Percentiles rank a stretch among this genome's conserved stretches.
Conservation (phyloP, 2,888 invertebrate species). For the Heliconius hortense region DNA sequence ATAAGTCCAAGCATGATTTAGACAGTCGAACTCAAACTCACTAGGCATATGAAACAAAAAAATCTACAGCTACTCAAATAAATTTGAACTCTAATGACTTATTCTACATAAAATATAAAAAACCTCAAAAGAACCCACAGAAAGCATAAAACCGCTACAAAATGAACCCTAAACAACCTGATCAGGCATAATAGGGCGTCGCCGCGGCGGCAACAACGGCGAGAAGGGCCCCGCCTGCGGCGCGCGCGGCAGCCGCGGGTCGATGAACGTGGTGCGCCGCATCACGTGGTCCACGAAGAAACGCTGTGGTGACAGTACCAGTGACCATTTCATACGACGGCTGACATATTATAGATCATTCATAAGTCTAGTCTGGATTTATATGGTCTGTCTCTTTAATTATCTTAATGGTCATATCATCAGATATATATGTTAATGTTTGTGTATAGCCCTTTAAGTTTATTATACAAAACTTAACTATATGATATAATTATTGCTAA, state of each 20-base stretch:
- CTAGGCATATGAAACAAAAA: no score
- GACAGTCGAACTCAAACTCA: no score
- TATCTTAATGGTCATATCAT: no score
- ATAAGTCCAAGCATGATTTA: no score
- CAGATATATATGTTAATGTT: not conserved
- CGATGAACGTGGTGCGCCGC: constrained; percentile 97
- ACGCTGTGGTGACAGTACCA: constrained; percentile 67
- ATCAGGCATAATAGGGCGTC: constrained; percentile 65
- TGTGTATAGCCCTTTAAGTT: not conserved
- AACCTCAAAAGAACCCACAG: constrained; percentile 9
- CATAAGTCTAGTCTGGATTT: not conserved
- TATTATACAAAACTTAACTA: no score
- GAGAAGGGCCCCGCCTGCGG: constrained; percentile 81
- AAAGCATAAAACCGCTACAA: constrained; percentile 23
- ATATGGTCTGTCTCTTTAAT: not conserved
- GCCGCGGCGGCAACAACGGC: constrained; percentile 68
- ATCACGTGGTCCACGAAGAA: constrained; percentile 98
- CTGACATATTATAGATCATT: not conserved
- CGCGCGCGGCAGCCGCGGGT: constrained; percentile 96
- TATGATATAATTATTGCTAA: no score
- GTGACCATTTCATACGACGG: not conserved
- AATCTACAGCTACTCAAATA: not conserved
- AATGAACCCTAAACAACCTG: constrained; percentile 49
- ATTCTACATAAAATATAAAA: not conserved
- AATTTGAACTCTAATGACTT: not conserved